Evolutionary conservation across 2,888 invertebrate genomes (phyloP).

Genomic region (Meteorus cinctellus): DNA sequence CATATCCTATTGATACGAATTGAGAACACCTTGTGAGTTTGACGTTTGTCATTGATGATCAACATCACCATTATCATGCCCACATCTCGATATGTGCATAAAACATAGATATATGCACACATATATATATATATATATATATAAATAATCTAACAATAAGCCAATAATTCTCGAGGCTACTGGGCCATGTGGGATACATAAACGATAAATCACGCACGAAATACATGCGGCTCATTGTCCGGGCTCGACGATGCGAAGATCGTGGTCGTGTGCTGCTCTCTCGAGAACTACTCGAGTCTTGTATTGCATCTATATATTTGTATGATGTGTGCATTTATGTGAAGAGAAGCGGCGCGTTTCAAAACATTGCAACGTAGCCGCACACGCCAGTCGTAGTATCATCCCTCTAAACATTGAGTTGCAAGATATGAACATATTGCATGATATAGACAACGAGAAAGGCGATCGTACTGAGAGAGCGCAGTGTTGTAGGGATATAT

Average conservation of each 20-base stretch:
- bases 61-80: not conserved
- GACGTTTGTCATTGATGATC: not conserved
- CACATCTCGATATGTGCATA: not conserved
- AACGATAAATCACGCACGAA: conserved; percentile 41
- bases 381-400: not conserved
- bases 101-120: not conserved
- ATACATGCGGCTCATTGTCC: conserved; percentile 41
- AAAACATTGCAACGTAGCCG: not conserved
- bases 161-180: conserved; percentile 39
- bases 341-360: not conserved
- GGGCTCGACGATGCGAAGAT: conserved; percentile 35
- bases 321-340: not conserved
- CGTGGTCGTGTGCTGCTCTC: conserved; percentile 15
- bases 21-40: conserved; percentile 2
- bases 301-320: conserved; percentile 19
- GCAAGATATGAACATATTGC: conserved; percentile 1
- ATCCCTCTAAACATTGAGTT: not conserved
- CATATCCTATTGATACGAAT: not conserved
- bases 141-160: conserved; percentile 31
- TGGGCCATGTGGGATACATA: conserved; percentile 28
- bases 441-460: conserved; percentile 9
- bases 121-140: not conserved
- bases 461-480: not conserved
- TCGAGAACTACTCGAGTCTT: conserved; percentile 9
- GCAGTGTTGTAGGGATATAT: not conserved